Base-by-base conservation (phyloP, 2,888 invertebrate species). In the Tromatobia lineatoria region DNA sequence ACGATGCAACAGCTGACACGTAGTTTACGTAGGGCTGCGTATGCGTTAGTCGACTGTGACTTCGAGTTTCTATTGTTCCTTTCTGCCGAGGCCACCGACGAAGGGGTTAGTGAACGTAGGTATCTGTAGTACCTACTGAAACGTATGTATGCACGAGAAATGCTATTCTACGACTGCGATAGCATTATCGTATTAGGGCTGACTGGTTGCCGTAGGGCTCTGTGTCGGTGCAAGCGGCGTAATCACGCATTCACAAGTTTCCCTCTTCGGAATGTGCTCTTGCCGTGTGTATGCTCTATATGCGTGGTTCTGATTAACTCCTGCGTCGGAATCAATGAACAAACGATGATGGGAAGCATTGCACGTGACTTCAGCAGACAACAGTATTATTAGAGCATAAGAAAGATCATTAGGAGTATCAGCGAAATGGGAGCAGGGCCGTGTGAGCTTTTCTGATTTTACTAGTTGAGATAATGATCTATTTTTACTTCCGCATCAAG, bases 1-100 rank as follows among this genome's bases (percentile, higher is more conserved):
- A 76, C 87, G 85, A 88, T 81, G 89, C 88, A 91, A 90, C 91
- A 91, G 91, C 91, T 91, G 91, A 91, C 91, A 84, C 69, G 71
- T 57, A 80, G 77, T 85, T 83, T 80, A 77, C 78, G 78, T 71
- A 54, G 73, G 67, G 78, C 45, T 57, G 74, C 54, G 74, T 74
- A 67, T 69, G 78, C 74, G 69, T 61, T 20, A 23, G 67, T 67
- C 47, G 67, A 45, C 38, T 52, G 75, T 77, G 82, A 86, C 82
- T 83, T 80, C 69, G 74, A 79, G 78, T 87, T 88, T 87, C 85
- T 80, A 76, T 82, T 80, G 79, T 64, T 54, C 81, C 75, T 69
- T 38, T 71, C 71, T 54, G 54, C 45, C 70, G 59, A 47, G 76
- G 57, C 83, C 66, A 25, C 23, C 47, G 71, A 66, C 71, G 67